A percentile compares a stretch with the other conserved stretches of the same genome.
phyloP scores from a whole-genome alignment of 37 sponge, comb jelly and placozoan species.

The Beroe forskalii region DNA sequence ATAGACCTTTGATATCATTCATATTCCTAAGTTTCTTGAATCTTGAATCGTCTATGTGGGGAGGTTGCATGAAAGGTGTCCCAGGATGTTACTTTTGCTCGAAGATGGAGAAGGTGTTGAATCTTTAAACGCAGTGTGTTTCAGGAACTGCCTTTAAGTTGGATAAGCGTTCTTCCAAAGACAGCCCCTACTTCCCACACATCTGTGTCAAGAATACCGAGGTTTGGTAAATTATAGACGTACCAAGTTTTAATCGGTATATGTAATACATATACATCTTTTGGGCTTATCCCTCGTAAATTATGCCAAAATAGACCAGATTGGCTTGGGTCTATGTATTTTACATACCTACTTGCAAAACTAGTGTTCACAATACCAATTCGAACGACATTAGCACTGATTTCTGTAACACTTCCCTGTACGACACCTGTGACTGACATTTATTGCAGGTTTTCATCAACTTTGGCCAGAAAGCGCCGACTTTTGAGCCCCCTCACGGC shows the following conservation, averaged over 20 bases:
- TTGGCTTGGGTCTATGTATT: background rate
- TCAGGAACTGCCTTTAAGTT: conserved; percentile 63
- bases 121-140: too few relatives aligned
- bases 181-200: conserved; percentile 39
- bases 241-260: background rate
- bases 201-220: conserved; percentile 57
- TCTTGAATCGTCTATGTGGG: too few relatives aligned
- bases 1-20: background rate
- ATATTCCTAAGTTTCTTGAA: too few relatives aligned
- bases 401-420: background rate
- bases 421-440: background rate
- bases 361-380: too few relatives aligned
- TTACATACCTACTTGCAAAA: background rate
- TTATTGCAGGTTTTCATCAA: conserved; percentile 48
- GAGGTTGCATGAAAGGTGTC: too few relatives aligned
- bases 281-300: too few relatives aligned
- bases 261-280: too few relatives aligned
- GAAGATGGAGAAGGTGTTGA: too few relatives aligned
- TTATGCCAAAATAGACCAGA: too few relatives aligned
- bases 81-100: too few relatives aligned
- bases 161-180: conserved; percentile 51
- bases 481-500: conserved; percentile 37
- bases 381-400: too few relatives aligned
- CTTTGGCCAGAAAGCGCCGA: conserved; percentile 54
- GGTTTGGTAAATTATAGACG: background rate